Conservation (phyloP, 1,140 invertebrate species). For the Drosophila mojavensis region DNA sequence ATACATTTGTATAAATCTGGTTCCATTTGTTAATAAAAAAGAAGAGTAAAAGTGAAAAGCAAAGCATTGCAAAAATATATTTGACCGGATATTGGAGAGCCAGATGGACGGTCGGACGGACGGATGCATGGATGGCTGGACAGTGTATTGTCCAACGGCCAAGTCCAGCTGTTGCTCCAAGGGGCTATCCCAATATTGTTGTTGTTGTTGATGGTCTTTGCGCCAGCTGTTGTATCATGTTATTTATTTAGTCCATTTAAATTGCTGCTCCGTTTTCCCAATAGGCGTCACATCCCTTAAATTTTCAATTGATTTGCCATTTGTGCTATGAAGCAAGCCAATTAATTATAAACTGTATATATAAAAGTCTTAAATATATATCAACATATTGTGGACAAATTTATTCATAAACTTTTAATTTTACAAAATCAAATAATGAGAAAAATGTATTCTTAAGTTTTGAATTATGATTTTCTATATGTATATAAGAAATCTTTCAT, state of each 20-base stretch:
- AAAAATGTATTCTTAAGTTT: no score
- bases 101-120: neutral
- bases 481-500: no score
- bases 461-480: no score
- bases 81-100: slow-evolving; percentile 5
- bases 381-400: no score
- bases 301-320: neutral
- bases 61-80: slow-evolving; percentile 21
- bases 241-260: slow-evolving; percentile 24
- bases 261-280: slow-evolving; percentile 9
- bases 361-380: no score
- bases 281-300: neutral
- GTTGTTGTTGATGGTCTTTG: slow-evolving; percentile 7
- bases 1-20: slow-evolving; percentile 7
- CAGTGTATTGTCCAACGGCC: slow-evolving; percentile 9
- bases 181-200: neutral
- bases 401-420: no score
- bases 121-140: neutral
- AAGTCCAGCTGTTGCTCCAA: slow-evolving; percentile 24
- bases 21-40: slow-evolving; percentile 6
- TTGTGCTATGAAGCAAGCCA: neutral
- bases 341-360: neutral
- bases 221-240: slow-evolving; percentile 13
- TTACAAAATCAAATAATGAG: no score
- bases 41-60: slow-evolving; percentile 9